Percentiles rank a stretch among this genome's conserved stretches.
Conservation (phyloP, 2,888 invertebrate genomes). For the Alcis repandata region DNA sequence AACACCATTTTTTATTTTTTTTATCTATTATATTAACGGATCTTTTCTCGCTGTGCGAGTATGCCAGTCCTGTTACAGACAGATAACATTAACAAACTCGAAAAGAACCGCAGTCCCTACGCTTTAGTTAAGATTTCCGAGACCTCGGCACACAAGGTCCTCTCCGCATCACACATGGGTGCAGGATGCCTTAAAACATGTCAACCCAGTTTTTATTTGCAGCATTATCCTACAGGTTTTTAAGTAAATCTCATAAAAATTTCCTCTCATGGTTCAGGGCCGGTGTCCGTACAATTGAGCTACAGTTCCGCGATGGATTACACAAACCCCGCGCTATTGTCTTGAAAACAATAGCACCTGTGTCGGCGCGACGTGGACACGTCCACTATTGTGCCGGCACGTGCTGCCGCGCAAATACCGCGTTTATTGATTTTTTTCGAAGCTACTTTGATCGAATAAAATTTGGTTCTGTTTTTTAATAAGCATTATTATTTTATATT, state of each 20-base stretch:
- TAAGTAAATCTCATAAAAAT: constrained; percentile 3
- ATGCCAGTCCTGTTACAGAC: too few species aligned
- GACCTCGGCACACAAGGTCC: too few species aligned
- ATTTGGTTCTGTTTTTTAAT: background rate
- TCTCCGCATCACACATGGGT: too few species aligned
- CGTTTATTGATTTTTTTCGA: background rate
- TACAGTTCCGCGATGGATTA: constrained; percentile 18
- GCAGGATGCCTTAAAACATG: too few species aligned
- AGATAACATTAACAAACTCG: too few species aligned
- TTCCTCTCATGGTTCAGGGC: background rate
- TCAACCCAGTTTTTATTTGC: too few species aligned
- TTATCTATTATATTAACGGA: too few species aligned
- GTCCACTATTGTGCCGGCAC: constrained; percentile 13
- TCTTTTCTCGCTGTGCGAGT: too few species aligned
- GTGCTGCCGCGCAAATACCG: constrained; percentile 6
- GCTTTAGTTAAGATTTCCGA: too few species aligned
- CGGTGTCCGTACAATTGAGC: background rate
- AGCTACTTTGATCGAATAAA: background rate
- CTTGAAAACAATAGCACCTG: constrained; percentile 19
- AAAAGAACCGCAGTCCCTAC: too few species aligned
- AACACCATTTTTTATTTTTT: too few species aligned
- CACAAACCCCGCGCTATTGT: constrained; percentile 12
- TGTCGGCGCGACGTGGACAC: constrained; percentile 8
- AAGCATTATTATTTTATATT: too few species aligned
- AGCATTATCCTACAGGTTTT: background rate